Percentiles rank a stretch among this genome's conserved stretches.
phyloP scores from a whole-genome alignment of 2,113 vertebrate species.

The Gobiocypris rarus region DNA sequence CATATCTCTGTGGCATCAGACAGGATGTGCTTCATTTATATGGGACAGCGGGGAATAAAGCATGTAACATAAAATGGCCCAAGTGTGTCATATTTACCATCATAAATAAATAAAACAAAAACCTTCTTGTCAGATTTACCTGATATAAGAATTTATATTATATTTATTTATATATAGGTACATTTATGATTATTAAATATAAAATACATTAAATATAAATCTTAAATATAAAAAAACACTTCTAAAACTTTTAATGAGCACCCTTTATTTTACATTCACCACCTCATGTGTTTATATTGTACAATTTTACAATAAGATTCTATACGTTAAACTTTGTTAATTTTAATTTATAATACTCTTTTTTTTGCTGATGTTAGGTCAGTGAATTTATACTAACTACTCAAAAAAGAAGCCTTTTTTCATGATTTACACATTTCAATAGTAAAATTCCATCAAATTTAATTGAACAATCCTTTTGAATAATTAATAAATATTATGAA shows the following conservation, averaged over 20 bases:
- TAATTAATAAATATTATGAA: too few relatives aligned
- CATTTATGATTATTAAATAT: background rate
- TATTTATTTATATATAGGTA: too few relatives aligned
- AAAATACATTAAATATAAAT: background rate
- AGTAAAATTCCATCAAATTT: too few relatives aligned
- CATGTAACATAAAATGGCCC: background rate
- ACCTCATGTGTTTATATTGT: background rate
- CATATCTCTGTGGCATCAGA: background rate
- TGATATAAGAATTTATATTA: too few relatives aligned
- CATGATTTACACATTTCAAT: too few relatives aligned
- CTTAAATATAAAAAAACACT: background rate
- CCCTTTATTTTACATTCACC: background rate
- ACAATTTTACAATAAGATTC: background rate
- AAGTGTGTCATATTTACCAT: background rate
- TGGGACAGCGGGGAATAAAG: background rate
- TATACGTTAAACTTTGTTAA: background rate
- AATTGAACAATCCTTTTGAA: too few relatives aligned
- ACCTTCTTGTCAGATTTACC: background rate
- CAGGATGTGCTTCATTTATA: constrained; percentile 21
- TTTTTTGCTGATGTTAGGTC: background rate
- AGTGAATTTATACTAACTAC: background rate
- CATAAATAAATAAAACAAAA: background rate
- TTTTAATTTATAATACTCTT: background rate
- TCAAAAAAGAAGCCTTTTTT: too few relatives aligned
- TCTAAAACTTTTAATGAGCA: background rate